Evolutionary conservation across 1,140 invertebrate genomes (phyloP).

Genomic region (Diabrotica virgifera): DNA sequence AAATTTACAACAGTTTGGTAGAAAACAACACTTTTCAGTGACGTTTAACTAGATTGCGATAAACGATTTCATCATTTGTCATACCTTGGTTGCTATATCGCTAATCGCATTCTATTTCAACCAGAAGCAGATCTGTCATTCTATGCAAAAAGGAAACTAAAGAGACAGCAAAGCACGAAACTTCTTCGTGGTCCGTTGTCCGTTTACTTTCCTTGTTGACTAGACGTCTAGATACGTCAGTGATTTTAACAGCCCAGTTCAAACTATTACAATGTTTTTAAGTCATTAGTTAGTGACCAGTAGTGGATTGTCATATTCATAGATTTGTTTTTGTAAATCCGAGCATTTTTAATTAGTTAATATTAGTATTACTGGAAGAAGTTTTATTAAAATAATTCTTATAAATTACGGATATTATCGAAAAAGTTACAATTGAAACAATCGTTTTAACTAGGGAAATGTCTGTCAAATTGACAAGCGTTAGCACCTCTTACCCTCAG

Average conservation of each 20-base stretch:
- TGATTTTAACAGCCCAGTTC: background rate
- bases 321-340: constrained; percentile 29
- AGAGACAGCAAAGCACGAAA: constrained; percentile 23
- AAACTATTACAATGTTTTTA: constrained; percentile 1
- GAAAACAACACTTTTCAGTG: constrained; percentile 40
- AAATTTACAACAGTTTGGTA: constrained; percentile 46
- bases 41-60: constrained; percentile 29
- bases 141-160: constrained; percentile 1
- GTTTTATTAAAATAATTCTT: constrained; percentile 37
- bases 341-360: constrained; percentile 29
- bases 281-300: constrained; percentile 28
- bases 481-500: constrained; percentile 14
- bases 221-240: background rate
- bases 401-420: constrained; percentile 39
- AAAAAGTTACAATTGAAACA: constrained; percentile 34
- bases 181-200: background rate
- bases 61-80: constrained; percentile 11
- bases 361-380: constrained; percentile 28
- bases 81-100: constrained; percentile 8
- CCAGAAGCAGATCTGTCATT: constrained; percentile 13
- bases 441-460: constrained; percentile 11
- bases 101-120: constrained; percentile 22
- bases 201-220: background rate
- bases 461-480: constrained; percentile 18
- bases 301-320: constrained; percentile 37